These are phyloP conservation scores for Patella pellucida DNA, from an alignment of 2,888 invertebrate species.

Conservation along the genomic window DNA sequence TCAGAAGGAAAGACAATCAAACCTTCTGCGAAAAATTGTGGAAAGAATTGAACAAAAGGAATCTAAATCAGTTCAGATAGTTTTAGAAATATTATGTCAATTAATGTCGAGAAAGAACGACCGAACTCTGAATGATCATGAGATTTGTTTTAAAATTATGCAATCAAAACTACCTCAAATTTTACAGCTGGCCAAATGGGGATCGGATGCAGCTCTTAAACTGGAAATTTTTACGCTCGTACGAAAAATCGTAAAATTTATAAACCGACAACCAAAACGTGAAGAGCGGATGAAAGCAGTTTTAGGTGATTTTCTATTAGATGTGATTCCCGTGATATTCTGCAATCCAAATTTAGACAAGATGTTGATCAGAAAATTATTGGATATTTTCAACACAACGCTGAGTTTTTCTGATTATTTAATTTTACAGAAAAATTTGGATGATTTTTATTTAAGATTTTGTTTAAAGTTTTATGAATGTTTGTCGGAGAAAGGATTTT, in stretches of 20 bases:
- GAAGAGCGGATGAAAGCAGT: neutral
- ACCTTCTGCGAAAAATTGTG: too few relatives aligned
- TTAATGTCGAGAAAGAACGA: neutral
- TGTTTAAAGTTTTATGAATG: neutral
- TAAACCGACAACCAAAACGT: neutral
- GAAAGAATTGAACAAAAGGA: too few relatives aligned
- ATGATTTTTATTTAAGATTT: neutral
- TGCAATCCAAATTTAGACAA: neutral
- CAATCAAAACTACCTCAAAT: neutral
- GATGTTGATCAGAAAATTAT: conserved; percentile 6
- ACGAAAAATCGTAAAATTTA: neutral
- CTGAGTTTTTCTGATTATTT: conserved; percentile 7
- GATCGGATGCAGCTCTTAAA: too few relatives aligned
- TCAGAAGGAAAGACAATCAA: too few relatives aligned
- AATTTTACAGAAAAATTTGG: neutral
- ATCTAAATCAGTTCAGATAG: neutral
- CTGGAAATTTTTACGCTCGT: neutral
- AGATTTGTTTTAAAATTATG: neutral
- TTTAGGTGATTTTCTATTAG: neutral
- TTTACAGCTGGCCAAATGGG: neutral
- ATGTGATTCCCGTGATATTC: too few relatives aligned
- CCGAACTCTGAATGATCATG: neutral
- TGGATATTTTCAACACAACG: conserved; percentile 19
- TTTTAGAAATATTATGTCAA: neutral
- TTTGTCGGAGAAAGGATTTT: neutral